A percentile compares a stretch with the other conserved stretches of the same genome.
Evolutionary conservation across 2,797 vertebrate species (phyloP).

Genomic region (Psittacula echo): DNA sequence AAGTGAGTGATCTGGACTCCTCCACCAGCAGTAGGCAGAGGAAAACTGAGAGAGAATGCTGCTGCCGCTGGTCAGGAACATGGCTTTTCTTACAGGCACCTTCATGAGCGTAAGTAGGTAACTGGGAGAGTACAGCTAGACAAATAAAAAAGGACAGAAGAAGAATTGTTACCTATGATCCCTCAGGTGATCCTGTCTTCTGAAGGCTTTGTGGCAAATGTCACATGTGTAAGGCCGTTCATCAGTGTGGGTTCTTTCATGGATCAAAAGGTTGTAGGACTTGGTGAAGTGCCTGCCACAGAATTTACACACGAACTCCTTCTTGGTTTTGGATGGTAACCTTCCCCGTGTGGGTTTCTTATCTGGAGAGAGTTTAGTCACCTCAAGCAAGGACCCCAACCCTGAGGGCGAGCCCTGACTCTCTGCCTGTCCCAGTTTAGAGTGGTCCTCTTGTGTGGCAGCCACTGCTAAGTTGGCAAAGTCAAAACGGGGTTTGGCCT

Average conservation of each 20-base stretch:
- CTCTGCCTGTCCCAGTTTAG: conserved; percentile 85
- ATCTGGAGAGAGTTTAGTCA: conserved; percentile 90
- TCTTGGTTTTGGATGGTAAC: conserved; percentile 91
- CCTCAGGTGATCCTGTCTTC: conserved; percentile 90
- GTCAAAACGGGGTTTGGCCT: conserved; percentile 95
- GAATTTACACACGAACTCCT: conserved; percentile 93
- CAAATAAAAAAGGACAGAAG: not conserved
- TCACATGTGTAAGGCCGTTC: conserved; percentile 91
- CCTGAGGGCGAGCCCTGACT: conserved; percentile 83
- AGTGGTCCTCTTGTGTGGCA: conserved; percentile 93
- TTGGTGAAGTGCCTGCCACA: conserved; percentile 93
- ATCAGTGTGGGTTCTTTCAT: conserved; percentile 90
- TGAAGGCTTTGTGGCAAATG: conserved; percentile 92
- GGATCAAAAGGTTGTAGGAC: conserved; percentile 91
- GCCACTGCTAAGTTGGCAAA: conserved; percentile 96
- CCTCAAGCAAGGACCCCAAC: conserved; percentile 89
- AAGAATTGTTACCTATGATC: conserved; percentile 84
- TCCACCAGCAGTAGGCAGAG: not conserved
- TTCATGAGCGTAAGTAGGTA: not conserved
- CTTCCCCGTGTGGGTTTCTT: conserved; percentile 90
- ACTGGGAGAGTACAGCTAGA: fast-evolving
- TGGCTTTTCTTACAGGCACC: not conserved
- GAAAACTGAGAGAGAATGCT: not conserved
- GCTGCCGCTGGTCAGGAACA: fast-evolving
- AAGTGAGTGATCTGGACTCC: not conserved